Base-by-base conservation (phyloP, 2,888 invertebrate genomes). In the Tenodera sinensis region DNA sequence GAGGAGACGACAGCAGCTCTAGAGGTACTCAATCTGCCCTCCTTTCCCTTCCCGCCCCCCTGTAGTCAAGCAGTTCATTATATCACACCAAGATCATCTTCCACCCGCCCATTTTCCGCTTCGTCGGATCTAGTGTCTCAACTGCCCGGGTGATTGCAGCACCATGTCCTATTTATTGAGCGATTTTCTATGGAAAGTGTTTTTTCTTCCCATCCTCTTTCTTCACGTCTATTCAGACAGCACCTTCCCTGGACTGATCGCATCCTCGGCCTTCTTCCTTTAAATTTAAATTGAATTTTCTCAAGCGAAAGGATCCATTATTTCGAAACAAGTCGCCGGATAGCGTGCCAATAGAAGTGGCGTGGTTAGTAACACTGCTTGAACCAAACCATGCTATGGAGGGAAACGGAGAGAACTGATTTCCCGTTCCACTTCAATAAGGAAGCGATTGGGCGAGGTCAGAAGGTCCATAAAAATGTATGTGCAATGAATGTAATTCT, bases 271-370 rank as follows among this genome's bases (percentile, higher is more conserved):
- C 28, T 34, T 71, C 42, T 28, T 30, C 83, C 81, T 81, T 88
- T 89, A 89, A 89, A 88, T 89, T 89, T 89, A 89, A 89, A 89
- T 88, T 89, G 89, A 89, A 84, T 89, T 89, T 89, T 81, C 83
- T 88, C 85, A 82, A 88, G 89, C 89, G 88, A 42, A 88, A 71
- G 85, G 82, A 88, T 84, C 87, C 82, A 84, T 89, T 87, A 88
- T 89, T 83, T 89, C 30, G 89, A 89, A 85, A 84, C 84, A 85
- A 85, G 82, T 86, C 84, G 27, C 84, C 28, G 85, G 54, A 85
- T 54, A 30, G 85, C 42, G 85, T 89, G 89, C 89, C 89, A 89
- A 89, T 89, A 89, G 85, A 71, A 88, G 54, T 71, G 54, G 54
- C 27, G 30, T 20, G 54, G 54, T 71, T 71, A 20, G 54, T 20